Evolutionary conservation across 2,888 invertebrate genomes (phyloP).

Genomic region (Trachelus troglodyta): DNA sequence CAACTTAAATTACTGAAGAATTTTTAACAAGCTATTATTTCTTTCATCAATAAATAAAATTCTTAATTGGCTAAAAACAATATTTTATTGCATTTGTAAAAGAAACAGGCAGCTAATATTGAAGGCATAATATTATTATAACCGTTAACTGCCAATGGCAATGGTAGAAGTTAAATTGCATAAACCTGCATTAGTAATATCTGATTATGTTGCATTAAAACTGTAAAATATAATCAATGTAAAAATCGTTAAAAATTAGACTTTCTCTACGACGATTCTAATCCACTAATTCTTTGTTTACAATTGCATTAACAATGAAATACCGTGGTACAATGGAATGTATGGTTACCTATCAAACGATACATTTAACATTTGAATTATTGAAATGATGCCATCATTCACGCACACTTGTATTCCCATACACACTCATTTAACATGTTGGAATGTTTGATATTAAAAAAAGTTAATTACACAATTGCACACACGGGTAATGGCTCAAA

Average conservation of each 20-base stretch:
- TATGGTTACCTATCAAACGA: neutral
- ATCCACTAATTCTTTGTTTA: neutral
- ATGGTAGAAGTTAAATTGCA: neutral
- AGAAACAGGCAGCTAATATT: neutral
- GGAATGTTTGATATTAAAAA: neutral
- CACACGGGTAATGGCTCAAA: neutral
- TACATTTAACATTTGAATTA: neutral
- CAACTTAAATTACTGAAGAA: neutral
- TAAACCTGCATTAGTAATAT: neutral
- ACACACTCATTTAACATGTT: neutral
- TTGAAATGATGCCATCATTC: neutral
- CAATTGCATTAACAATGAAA: neutral
- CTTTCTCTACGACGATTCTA: neutral
- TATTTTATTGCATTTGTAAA: neutral
- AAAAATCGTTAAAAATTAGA: neutral
- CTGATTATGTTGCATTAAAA: neutral
- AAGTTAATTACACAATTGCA: neutral
- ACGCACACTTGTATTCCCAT: neutral
- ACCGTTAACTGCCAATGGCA: neutral
- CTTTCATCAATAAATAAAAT: neutral
- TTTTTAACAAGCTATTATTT: neutral
- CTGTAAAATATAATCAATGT: neutral
- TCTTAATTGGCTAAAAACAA: neutral
- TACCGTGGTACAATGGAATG: neutral
- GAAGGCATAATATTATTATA: neutral